These are phyloP conservation scores for Syrrhaptes paradoxus DNA, from an alignment of 2,113 vertebrate genomes.

Conservation along the genomic window DNA sequence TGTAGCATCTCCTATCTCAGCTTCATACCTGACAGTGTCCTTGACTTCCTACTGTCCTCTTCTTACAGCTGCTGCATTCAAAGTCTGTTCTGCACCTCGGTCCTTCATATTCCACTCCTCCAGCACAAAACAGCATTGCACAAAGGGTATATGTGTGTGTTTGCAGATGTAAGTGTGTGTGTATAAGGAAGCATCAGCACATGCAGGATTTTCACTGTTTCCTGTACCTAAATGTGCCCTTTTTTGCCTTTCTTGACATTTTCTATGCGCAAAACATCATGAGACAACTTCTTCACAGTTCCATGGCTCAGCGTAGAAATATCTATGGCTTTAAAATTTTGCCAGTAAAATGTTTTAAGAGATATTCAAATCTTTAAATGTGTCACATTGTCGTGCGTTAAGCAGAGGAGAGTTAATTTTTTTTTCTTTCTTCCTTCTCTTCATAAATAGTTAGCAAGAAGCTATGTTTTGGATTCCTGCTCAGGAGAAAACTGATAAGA, in stretches of 20 bases:
- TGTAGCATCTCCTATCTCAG: background rate
- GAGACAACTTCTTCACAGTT: background rate
- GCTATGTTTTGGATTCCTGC: no score
- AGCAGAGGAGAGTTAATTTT: no score
- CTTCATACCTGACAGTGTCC: background rate
- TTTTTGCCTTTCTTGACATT: background rate
- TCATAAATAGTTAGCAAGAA: no score
- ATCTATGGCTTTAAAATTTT: background rate
- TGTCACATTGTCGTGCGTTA: no score
- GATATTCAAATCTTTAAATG: background rate
- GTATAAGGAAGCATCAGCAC: background rate
- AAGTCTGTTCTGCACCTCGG: background rate
- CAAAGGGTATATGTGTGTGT: background rate
- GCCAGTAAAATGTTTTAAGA: background rate
- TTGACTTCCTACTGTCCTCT: background rate
- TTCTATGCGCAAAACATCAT: background rate
- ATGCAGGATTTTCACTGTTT: background rate
- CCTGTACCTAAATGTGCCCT: background rate
- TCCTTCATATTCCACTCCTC: background rate
- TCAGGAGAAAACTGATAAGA: no score
- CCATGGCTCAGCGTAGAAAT: background rate
- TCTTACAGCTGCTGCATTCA: background rate
- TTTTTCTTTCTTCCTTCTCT: no score
- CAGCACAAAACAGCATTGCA: background rate
- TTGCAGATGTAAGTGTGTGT: background rate